Percentiles rank a stretch among this genome's conserved stretches.
phyloP scores from a whole-genome alignment of 2,113 vertebrate genomes.

The Erythrocercus mccallii region DNA sequence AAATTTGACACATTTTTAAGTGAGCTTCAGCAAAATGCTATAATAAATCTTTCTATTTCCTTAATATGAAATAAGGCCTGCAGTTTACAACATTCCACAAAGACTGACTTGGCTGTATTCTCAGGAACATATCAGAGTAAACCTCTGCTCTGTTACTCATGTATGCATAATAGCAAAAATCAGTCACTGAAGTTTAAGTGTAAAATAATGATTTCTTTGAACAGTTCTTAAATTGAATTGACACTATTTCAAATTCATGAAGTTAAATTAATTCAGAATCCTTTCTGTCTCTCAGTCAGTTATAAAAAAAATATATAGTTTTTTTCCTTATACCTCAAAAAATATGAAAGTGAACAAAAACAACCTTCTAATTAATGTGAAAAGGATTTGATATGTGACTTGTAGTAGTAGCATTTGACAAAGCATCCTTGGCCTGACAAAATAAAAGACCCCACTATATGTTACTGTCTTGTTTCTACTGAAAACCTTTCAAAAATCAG shows the following conservation, averaged over 20 bases:
- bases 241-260: conserved; percentile 41
- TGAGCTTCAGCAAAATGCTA: not conserved
- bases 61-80: not conserved
- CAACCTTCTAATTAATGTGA: not conserved
- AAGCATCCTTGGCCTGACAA: not conserved
- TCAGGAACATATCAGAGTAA: not conserved
- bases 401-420: conserved; percentile 20
- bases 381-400: conserved; percentile 41
- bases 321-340: not conserved
- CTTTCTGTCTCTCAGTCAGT: conserved; percentile 23
- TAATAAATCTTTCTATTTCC: not conserved
- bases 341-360: not conserved
- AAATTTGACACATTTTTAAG: not conserved
- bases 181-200: not conserved
- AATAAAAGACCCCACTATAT: not conserved
- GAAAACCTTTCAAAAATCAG: not conserved
- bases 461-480: not conserved
- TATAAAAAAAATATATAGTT: conserved; percentile 28
- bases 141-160: not conserved
- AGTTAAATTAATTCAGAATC: conserved; percentile 42
- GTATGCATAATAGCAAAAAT: not conserved
- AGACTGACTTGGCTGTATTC: not conserved
- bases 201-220: not conserved
- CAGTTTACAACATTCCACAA: not conserved
- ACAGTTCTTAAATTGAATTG: conserved; percentile 10